Evolutionary conservation across 2,797 vertebrate genomes (phyloP), one percentile per base, ranked within the genome.

Genomic region (Ispidina lecontei): DNA sequence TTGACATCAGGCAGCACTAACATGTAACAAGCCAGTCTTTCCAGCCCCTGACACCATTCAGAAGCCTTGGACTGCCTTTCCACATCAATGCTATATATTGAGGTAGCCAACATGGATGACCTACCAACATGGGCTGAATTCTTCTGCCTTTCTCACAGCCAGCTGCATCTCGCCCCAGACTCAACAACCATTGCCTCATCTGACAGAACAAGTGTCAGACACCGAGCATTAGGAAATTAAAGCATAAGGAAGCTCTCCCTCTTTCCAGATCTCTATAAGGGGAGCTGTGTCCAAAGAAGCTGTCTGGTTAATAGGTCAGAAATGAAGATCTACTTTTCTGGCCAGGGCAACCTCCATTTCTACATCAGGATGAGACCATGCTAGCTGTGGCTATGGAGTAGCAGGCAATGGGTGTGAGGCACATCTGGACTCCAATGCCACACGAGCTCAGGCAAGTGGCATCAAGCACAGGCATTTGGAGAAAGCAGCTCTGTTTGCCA

Each of bases 371-470:
- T 10, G 44, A 47, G 54, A 15, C 29, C 2, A 1, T 9, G 14
- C 43, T 23, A 52, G 26, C 23, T 44, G 68, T n/a, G 31, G 25
- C 68, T 80, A 10, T 19, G 26, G 49, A 10, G 64, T 22, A 51
- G 29, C n/a, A 26, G 7, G 70, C 46, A 67, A 19, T 0, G 0
- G 21, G 14, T 39, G 6, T 4, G 2, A 74, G 39, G 54, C 15
- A 33, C 4, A 1, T 58, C 51, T 60, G 37, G 46, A 35, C 16
- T 73, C 39, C 0, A 0, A 22, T 41, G 15, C 14, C 15, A 8
- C 2, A 0, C 29, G 16, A 79, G 44, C 23, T 49, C 12, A 17
- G 49, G 67, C 0, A 0, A 7, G 58, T 16, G 21, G 22, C 71
- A 56, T 19, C 31, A 58, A 73, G 65, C 11, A 69, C 8, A 1